Evolutionary conservation across 1,140 invertebrate species (phyloP), one percentile per base, ranked within the genome.

Genomic region (Akabosia matsudoensis): DNA sequence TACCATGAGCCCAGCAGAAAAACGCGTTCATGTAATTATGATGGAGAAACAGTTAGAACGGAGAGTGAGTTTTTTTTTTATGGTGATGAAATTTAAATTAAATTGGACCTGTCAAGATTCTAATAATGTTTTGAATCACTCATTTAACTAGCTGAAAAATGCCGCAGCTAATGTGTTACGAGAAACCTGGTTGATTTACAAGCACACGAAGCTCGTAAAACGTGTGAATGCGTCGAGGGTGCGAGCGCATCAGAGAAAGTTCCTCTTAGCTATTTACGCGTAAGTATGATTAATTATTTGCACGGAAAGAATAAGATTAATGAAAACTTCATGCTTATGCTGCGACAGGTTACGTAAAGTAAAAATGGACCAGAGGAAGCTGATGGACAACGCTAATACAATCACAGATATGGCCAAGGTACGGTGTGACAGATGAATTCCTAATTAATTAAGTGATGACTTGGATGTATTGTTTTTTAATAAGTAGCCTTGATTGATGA

Each of bases 401-500:
- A 94, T 99, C 85, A 98, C 97, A 72, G 97, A 99, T 85, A 98
- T 99, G 94, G 97, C 97, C 82, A 99, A 99, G 92, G 97, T 98
- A n/a, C n/a, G n/a, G n/a, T n/a, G n/a, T n/a, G n/a, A n/a, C n/a
- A n/a, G n/a, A n/a, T n/a, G n/a, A n/a, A n/a, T n/a, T n/a, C n/a
- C n/a, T n/a, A n/a, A n/a, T n/a, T n/a, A n/a, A n/a, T n/a, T n/a
- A n/a, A n/a, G n/a, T n/a, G n/a, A n/a, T n/a, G n/a, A n/a, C n/a
- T n/a, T n/a, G n/a, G n/a, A n/a, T n/a, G n/a, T n/a, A n/a, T n/a
- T n/a, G n/a, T n/a, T n/a, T n/a, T n/a, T n/a, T n/a, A n/a, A n/a
- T n/a, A n/a, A n/a, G n/a, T n/a, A n/a, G n/a, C n/a, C n/a, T n/a
- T n/a, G n/a, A 45, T 45, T 45, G 37, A 10, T 45, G 37, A 45